phyloP scores from a whole-genome alignment of 2,888 invertebrate genomes.

The Sphinx pinastri region DNA sequence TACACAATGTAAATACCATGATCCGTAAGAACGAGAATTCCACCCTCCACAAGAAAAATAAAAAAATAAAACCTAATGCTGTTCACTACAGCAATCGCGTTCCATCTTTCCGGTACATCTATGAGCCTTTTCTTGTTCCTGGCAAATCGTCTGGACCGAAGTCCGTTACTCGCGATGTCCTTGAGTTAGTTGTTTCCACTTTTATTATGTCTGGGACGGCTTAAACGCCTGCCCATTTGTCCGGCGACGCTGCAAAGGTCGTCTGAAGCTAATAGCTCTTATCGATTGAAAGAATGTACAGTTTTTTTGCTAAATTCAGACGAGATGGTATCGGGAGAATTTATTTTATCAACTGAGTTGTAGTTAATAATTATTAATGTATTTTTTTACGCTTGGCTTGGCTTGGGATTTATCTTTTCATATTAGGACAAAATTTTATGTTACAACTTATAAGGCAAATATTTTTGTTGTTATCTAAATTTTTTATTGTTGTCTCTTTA shows the following conservation, averaged over 20 bases:
- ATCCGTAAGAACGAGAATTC: too few species aligned
- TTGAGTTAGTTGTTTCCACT: slow-evolving; percentile 25
- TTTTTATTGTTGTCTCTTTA: too few species aligned
- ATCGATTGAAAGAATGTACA: slow-evolving; percentile 21
- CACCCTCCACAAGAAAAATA: background rate
- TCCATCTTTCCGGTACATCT: slow-evolving; percentile 22
- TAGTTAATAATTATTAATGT: background rate
- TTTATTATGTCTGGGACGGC: slow-evolving; percentile 25
- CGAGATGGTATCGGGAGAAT: background rate
- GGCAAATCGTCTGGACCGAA: slow-evolving; percentile 15
- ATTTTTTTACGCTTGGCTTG: background rate
- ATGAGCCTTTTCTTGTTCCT: slow-evolving; percentile 13
- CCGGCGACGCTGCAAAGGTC: slow-evolving; percentile 17
- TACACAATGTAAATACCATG: too few species aligned
- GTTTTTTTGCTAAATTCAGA: background rate
- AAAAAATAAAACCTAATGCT: background rate
- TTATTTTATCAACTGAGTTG: background rate
- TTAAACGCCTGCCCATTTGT: slow-evolving; percentile 21
- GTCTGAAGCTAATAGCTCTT: slow-evolving; percentile 22
- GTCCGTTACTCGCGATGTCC: slow-evolving; percentile 16
- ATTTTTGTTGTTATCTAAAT: too few species aligned
- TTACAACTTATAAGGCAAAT: too few species aligned
- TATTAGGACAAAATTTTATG: too few species aligned
- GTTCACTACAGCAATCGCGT: slow-evolving; percentile 16
- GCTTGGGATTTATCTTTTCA: too few species aligned